A percentile compares a stretch with the other conserved stretches of the same genome.
phyloP scores from a whole-genome alignment of 1,140 invertebrate species.

The Drosophila mayri region DNA sequence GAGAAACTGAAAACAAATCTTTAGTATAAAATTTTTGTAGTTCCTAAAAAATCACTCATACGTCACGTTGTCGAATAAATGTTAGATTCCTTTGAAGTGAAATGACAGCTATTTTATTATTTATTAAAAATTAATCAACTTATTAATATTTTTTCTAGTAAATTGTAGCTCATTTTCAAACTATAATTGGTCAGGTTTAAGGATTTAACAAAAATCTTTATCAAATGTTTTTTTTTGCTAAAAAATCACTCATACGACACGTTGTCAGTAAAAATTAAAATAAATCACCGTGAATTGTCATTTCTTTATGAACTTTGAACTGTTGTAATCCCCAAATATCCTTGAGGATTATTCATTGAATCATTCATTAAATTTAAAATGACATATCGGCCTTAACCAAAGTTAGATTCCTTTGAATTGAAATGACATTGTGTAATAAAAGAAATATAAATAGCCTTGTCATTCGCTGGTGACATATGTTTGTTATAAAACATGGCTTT shows the following conservation, averaged over 20 bases:
- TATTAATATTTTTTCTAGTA: not conserved
- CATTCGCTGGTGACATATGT: slow-evolving; percentile 19
- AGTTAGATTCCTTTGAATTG: slow-evolving; percentile 1
- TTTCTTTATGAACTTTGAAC: not conserved
- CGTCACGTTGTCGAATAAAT: too few relatives aligned
- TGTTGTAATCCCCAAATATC: not conserved
- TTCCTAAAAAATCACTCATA: too few relatives aligned
- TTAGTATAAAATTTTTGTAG: too few relatives aligned
- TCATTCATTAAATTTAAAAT: slow-evolving; percentile 4
- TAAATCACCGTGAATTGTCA: not conserved
- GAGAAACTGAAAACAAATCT: too few relatives aligned
- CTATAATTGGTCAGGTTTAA: not conserved
- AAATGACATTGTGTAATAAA: not conserved
- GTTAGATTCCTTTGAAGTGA: too few relatives aligned
- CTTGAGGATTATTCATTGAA: not conserved
- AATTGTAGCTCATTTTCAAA: not conserved
- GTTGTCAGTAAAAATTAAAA: not conserved
- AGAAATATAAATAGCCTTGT: slow-evolving; percentile 15
- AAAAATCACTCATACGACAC: slow-evolving; percentile 2
- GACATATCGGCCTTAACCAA: not conserved
- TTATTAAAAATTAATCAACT: too few relatives aligned
- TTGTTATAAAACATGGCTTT: slow-evolving; percentile 22
- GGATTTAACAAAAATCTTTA: not conserved
- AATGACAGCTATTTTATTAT: too few relatives aligned
- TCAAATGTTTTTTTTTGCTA: too few relatives aligned